Percentiles rank a stretch among this genome's conserved stretches.
These are phyloP conservation scores for Drosophila putrida DNA, from an alignment of 2,888 invertebrate species.

Conservation along the genomic window DNA sequence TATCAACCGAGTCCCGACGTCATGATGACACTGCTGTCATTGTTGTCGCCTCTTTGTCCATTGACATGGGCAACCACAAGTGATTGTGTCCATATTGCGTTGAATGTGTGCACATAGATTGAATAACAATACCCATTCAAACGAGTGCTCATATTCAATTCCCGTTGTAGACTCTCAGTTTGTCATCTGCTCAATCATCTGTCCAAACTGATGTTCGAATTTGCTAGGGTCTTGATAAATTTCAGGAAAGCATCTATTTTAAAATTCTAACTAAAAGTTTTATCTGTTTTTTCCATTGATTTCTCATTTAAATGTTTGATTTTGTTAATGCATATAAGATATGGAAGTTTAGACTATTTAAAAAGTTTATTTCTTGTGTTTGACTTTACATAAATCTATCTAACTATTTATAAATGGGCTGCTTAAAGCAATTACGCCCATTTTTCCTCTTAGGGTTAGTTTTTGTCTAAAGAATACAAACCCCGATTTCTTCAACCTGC, in stretches of 20 bases:
- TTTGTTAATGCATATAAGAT: no score
- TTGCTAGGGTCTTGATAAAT: not conserved
- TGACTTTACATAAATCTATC: not conserved
- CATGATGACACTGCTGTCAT: constrained; percentile 36
- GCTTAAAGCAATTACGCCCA: not conserved
- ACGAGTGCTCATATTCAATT: constrained; percentile 20
- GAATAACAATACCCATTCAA: constrained; percentile 36
- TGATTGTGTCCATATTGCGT: constrained; percentile 18
- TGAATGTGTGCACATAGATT: constrained; percentile 28
- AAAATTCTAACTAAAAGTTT: not conserved
- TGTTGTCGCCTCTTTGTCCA: constrained; percentile 38
- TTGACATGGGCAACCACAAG: constrained; percentile 41
- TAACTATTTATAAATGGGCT: not conserved
- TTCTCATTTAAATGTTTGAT: no score
- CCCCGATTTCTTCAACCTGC: no score
- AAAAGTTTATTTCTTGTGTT: no score
- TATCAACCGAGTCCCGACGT: constrained; percentile 22
- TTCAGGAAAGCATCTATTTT: not conserved
- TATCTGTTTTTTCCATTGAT: no score
- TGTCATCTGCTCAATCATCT: constrained; percentile 8
- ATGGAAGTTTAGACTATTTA: not conserved
- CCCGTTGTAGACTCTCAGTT: constrained; percentile 4
- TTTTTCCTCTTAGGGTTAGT: not conserved
- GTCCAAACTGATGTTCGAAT: not conserved
- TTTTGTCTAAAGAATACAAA: not conserved